Percentiles rank a stretch among this genome's conserved stretches.
Evolutionary conservation across 1,140 invertebrate genomes (phyloP).

Genomic region (Drosophila repleta): DNA sequence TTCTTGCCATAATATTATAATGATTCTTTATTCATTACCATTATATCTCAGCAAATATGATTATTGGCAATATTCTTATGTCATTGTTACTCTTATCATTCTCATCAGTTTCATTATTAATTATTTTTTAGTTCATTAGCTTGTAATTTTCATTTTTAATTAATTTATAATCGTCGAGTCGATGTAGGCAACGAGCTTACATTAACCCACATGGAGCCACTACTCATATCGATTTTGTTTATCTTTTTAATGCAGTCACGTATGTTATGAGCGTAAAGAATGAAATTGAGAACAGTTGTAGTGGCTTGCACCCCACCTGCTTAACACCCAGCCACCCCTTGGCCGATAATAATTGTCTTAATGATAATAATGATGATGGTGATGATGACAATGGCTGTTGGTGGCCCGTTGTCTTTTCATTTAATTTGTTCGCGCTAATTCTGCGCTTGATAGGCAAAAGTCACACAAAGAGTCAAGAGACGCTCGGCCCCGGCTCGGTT

Average conservation of each 20-base stretch:
- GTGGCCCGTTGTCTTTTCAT: conserved; percentile 66
- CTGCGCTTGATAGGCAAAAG: conserved; percentile 68
- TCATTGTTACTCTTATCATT: too few species aligned
- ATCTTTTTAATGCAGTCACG: neutral
- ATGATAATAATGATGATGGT: conserved; percentile 6
- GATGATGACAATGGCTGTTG: conserved; percentile 27
- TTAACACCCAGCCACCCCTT: neutral
- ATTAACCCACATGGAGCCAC: too few species aligned
- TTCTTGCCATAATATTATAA: too few species aligned
- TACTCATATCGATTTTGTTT: neutral
- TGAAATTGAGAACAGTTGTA: conserved; percentile 41
- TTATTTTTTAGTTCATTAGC: too few species aligned
- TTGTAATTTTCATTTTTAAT: too few species aligned
- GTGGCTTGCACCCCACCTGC: conserved; percentile 11
- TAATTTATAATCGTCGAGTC: too few species aligned
- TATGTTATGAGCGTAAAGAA: conserved; percentile 34
- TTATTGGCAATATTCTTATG: too few species aligned
- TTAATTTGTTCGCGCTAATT: conserved; percentile 76
- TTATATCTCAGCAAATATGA: too few species aligned
- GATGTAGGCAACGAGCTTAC: too few species aligned
- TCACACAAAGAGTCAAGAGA: conserved; percentile 65
- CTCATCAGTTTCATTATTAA: too few species aligned
- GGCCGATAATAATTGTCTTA: conserved; percentile 16
- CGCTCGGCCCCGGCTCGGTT: conserved; percentile 20
- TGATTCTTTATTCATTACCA: too few species aligned